Percentiles rank a stretch among this genome's conserved stretches.
These are phyloP conservation scores for Otus sunia DNA, from an alignment of 2,113 vertebrate species.

Conservation along the genomic window DNA sequence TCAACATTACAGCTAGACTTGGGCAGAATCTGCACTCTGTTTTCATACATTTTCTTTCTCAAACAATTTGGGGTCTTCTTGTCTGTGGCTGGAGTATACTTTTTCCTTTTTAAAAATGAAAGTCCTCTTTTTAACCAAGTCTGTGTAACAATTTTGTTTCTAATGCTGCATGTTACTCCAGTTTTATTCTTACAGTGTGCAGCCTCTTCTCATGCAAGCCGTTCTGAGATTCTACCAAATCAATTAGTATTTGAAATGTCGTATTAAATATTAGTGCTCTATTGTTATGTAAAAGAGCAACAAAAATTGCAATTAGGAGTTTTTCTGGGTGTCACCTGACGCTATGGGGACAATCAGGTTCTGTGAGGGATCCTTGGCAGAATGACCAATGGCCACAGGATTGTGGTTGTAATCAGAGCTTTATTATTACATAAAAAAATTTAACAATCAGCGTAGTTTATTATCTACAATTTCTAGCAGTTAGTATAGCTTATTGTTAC, in stretches of 20 bases:
- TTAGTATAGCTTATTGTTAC: not conserved
- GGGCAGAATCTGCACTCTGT: not conserved
- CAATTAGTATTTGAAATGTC: not conserved
- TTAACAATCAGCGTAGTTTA: not conserved
- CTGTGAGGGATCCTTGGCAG: not conserved
- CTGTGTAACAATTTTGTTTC: not conserved
- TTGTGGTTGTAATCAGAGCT: not conserved
- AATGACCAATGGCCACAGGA: not conserved
- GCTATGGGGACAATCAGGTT: not conserved
- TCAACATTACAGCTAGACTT: not conserved
- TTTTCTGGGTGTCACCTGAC: not conserved
- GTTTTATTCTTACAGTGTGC: not conserved
- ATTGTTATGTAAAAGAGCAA: not conserved
- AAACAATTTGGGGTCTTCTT: not conserved
- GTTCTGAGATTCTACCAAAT: not conserved
- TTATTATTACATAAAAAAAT: not conserved
- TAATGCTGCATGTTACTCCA: not conserved
- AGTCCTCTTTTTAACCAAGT: not conserved
- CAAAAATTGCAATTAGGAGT: fast-evolving
- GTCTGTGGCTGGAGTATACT: not conserved
- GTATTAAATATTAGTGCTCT: not conserved
- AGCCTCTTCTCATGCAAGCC: not conserved
- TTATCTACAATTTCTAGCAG: not conserved
- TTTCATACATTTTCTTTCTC: not conserved
- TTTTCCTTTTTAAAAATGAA: not conserved